phyloP scores from a whole-genome alignment of 2,888 invertebrate genomes.

The Agrotis clavis region DNA sequence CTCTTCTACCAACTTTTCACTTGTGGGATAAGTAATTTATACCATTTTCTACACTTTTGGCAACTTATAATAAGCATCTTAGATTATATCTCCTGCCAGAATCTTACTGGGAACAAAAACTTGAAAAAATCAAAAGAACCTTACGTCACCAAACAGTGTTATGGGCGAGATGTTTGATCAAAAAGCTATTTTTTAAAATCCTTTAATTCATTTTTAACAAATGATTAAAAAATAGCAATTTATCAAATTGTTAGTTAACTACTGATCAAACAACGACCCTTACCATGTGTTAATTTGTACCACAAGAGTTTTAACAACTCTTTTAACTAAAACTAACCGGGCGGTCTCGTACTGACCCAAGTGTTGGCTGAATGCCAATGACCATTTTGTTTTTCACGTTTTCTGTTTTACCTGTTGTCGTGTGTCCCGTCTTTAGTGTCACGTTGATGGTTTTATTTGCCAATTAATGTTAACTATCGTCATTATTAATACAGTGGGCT shows the following conservation, averaged over 20 bases:
- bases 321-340: conserved; percentile 21
- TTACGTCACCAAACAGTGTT: no score
- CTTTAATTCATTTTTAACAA: no score
- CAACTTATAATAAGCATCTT: background rate
- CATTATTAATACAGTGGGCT: background rate
- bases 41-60: background rate
- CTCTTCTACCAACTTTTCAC: background rate
- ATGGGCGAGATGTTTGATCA: no score
- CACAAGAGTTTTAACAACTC: conserved; percentile 26
- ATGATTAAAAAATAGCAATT: no score
- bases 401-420: conserved; percentile 31
- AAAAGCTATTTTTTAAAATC: no score
- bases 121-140: no score
- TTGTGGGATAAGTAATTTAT: background rate
- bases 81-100: rapidly evolving
- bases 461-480: conserved; percentile 36
- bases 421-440: conserved; percentile 20
- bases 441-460: conserved; percentile 37
- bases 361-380: conserved; percentile 45
- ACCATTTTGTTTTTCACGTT: conserved; percentile 31
- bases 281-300: conserved; percentile 7
- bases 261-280: background rate
- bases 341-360: conserved; percentile 9
- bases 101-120: background rate
- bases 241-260: no score